These are phyloP conservation scores for Paramormyrops kingsleyae DNA, from an alignment of 2,113 vertebrate genomes.

Conservation along the genomic window DNA sequence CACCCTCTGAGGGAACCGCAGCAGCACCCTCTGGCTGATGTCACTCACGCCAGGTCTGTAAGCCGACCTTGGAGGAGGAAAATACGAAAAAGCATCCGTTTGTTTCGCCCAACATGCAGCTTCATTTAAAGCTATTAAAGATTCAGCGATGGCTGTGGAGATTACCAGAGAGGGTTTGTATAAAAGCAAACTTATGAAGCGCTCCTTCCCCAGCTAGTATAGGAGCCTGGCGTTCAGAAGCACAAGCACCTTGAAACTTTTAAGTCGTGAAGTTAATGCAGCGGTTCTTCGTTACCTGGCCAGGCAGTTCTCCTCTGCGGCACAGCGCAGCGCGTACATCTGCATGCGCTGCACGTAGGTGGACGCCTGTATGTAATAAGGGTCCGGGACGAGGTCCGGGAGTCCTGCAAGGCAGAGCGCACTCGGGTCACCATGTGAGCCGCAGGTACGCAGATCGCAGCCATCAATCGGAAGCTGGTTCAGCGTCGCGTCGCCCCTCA, in stretches of 20 bases:
- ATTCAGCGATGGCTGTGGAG: neutral
- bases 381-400: constrained; percentile 71
- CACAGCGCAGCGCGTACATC: constrained; percentile 72
- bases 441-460: neutral
- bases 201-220: neutral
- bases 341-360: constrained; percentile 70
- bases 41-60: constrained; percentile 57
- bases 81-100: neutral
- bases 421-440: neutral
- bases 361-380: constrained; percentile 71
- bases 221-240: neutral
- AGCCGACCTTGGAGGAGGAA: constrained; percentile 58
- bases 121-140: neutral
- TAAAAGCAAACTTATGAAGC: neutral
- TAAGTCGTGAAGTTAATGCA: neutral
- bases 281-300: constrained; percentile 54
- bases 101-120: neutral
- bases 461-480: neutral
- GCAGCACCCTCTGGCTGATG: constrained; percentile 66
- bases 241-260: neutral
- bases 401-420: constrained; percentile 51
- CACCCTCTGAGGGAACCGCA: constrained; percentile 74
- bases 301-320: constrained; percentile 74
- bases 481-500: constrained; percentile 33
- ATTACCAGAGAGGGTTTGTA: neutral